Evolutionary conservation across 2,888 invertebrate genomes (phyloP), one percentile per base, ranked within the genome.

Genomic region (Adineta ricciae): DNA sequence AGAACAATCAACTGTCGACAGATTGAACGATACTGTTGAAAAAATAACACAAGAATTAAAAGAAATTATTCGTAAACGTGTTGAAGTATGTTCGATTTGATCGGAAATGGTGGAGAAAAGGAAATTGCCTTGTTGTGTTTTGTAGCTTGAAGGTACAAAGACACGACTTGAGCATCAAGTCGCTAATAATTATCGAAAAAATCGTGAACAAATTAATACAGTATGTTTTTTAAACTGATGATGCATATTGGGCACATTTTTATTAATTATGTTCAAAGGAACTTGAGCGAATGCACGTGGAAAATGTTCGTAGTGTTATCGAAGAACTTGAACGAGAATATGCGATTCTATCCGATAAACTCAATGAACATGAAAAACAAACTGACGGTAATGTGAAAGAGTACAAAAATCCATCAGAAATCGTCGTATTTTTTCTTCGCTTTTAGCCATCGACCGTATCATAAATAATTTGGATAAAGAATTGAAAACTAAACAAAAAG

Each of bases 11-110:
- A 92, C 97, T 91, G 96, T 99, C 84, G 97, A 98, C 90, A 94
- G 94, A 85, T 92, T 99, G 64, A 97, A 97, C 90, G 97, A 97
- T 89, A 96, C 96, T 86, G 98, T 98, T 88, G 93, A 89, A 87
- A 93, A 94, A 0, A 92, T 97, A 85, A 97, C 96, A 56, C 95
- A 95, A 88, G 95, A 96, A 90, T 97, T 97, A 90, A 97, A 97
- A 89, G 95, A 96, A 88, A 96, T 97, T 0, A 96, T 97, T 91
- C 95, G 95, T 86, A 94, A 95, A 88, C 93, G 98, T 89, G 96
- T 97, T 94, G 94, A 89, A 89, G 91, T 91, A 85, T n/a, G n/a
- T n/a, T n/a, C n/a, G n/a, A n/a, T n/a, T n/a, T n/a, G n/a, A n/a
- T n/a, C n/a, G n/a, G n/a, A n/a, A n/a, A n/a, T n/a, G n/a, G n/a